phyloP scores from a whole-genome alignment of 2,797 vertebrate genomes.

The Hypotaenidia okinawae region DNA sequence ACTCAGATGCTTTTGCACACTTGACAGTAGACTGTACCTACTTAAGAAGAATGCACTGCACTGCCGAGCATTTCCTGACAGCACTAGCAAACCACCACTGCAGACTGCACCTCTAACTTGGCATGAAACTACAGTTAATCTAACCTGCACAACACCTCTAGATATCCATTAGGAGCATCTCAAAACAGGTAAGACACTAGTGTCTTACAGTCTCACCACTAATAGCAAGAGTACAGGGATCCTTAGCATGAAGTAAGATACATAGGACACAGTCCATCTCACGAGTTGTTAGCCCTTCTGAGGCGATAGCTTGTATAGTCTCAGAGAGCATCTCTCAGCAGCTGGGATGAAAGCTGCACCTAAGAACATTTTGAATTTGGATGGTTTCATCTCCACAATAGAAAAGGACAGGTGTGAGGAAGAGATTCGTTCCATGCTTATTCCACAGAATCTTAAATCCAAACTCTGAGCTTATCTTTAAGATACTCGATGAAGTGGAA shows the following conservation, averaged over 20 bases:
- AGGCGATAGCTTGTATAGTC: neutral
- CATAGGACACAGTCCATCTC: neutral
- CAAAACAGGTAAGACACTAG: neutral
- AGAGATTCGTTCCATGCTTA: neutral
- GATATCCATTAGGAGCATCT: neutral
- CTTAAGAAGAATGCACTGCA: rapidly evolving
- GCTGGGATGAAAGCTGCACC: neutral
- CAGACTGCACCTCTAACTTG: neutral
- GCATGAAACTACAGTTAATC: neutral
- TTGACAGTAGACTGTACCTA: neutral
- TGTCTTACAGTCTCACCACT: neutral
- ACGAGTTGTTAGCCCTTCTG: neutral
- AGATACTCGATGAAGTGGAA: rapidly evolving
- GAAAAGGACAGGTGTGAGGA: neutral
- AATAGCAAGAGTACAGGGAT: neutral
- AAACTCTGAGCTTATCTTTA: neutral
- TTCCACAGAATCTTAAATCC: neutral
- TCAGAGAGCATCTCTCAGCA: neutral
- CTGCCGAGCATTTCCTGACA: neutral
- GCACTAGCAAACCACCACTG: neutral
- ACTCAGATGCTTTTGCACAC: neutral
- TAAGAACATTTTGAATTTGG: neutral
- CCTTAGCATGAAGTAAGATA: neutral
- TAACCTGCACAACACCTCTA: neutral
- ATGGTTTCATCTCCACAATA: neutral